Conservation (phyloP, 2,113 vertebrate species). For the Glaucomys volans region DNA sequence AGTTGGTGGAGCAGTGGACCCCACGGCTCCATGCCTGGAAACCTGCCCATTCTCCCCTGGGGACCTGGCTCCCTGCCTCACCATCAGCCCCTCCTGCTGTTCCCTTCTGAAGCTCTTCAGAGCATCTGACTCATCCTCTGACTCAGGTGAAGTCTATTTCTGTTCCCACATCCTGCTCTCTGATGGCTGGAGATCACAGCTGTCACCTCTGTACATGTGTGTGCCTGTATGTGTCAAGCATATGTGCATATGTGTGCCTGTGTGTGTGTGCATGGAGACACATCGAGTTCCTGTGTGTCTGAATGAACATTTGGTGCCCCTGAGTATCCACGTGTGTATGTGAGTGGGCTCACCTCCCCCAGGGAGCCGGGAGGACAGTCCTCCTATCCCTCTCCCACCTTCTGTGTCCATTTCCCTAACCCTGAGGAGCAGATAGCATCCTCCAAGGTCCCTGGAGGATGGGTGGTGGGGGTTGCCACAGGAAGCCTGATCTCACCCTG, state of each 20-base stretch:
- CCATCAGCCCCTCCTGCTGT: slow-evolving; percentile 57
- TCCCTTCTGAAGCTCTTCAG: slow-evolving; percentile 68
- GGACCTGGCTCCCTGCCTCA: slow-evolving; percentile 56
- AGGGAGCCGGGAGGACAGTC: not conserved
- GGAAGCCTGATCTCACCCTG: not conserved
- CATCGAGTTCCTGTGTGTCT: not conserved
- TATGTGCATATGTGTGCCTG: not conserved
- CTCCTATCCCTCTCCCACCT: not conserved
- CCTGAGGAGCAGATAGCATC: not conserved
- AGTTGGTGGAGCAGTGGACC: not conserved
- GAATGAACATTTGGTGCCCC: not conserved
- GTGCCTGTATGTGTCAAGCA: not conserved
- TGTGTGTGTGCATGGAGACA: not conserved
- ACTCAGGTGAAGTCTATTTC: slow-evolving; percentile 77
- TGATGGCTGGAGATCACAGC: slow-evolving; percentile 13
- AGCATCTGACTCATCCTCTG: slow-evolving; percentile 76
- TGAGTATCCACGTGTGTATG: not conserved
- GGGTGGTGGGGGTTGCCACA: rapidly evolving
- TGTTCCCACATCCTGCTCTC: slow-evolving; percentile 65
- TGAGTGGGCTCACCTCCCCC: not conserved
- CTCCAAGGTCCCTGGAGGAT: not conserved
- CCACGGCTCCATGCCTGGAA: not conserved
- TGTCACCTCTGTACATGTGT: slow-evolving; percentile 4
- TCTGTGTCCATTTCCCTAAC: not conserved
- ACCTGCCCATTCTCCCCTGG: not conserved